Percentiles rank a stretch among this genome's conserved stretches.
These are phyloP conservation scores for Trachelus tabidus DNA, from an alignment of 2,888 invertebrate genomes.

Conservation along the genomic window DNA sequence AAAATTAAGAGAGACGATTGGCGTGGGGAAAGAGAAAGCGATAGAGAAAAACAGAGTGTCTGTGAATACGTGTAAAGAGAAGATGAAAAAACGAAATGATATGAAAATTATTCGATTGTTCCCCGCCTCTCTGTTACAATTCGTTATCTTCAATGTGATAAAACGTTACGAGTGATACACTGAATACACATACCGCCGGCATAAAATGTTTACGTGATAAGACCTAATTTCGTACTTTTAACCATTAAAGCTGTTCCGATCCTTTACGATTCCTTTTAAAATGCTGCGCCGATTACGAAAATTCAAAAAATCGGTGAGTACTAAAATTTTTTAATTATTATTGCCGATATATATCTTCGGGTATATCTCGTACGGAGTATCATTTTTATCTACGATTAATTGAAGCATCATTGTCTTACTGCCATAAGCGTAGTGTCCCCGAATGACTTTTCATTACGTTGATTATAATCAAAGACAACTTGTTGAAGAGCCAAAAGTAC, in stretches of 20 bases:
- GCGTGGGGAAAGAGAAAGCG: neutral
- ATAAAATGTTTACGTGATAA: slow-evolving; percentile 24
- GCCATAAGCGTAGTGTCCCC: neutral
- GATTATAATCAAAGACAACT: too few species aligned
- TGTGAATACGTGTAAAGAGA: slow-evolving; percentile 6
- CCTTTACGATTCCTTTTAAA: slow-evolving; percentile 19
- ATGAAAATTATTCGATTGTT: slow-evolving; percentile 1
- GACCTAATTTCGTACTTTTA: slow-evolving; percentile 12
- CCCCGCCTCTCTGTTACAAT: slow-evolving; percentile 10
- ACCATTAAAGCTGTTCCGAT: neutral
- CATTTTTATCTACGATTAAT: neutral
- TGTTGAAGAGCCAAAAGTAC: neutral
- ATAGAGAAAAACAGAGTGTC: slow-evolving; percentile 9
- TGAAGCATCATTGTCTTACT: neutral
- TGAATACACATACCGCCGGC: slow-evolving; percentile 21
- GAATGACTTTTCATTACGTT: neutral
- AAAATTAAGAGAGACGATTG: neutral
- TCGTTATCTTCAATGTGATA: slow-evolving; percentile 41
- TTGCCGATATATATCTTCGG: neutral
- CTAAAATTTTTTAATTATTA: neutral
- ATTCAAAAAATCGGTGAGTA: slow-evolving; percentile 47
- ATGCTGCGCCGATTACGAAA: slow-evolving; percentile 50
- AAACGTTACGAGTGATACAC: slow-evolving; percentile 35
- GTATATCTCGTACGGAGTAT: neutral
- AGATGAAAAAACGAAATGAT: neutral